Base-by-base conservation (phyloP, 2,113 vertebrate species). In the Beaufortia kweichowensis region DNA sequence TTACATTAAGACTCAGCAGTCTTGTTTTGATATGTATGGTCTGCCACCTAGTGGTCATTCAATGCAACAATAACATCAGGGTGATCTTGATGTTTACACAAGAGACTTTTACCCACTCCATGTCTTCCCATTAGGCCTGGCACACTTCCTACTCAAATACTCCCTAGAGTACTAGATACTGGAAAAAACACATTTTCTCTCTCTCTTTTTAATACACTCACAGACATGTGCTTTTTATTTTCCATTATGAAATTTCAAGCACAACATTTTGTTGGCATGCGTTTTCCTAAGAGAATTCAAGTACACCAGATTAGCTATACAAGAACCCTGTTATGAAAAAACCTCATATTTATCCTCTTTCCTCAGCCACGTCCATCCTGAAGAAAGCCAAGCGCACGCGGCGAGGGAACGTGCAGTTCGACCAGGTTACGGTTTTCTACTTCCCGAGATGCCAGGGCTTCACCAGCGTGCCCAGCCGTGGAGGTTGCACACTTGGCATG, bases 381-480 rank as follows among this genome's bases (percentile, higher is more conserved):
- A 99, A 96, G 91, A 95, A 94, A 79, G 86, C 92, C 78, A 95
- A 94, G 75, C 87, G 92, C 29, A 78, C 88, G 0, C 92, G 92
- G 60, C 89, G 91, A 4, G 90, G 93, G 81, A 94, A 91, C 0
- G 95, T 99, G 39, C 90, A 93, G 69, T 99, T 99, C 19, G 91
- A 95, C 84, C 93, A 93, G 85, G 94, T 98, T 85, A 96, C 93
- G 0, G 96, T 98, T 80, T 99, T 94, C 90, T 97, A 95, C 91
- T 99, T 99, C 87, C 93, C 93, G 0, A 93, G 96, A 81, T 98
- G 97, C 89, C 97, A 99, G 87, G 97, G 97, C 31, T 99, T 99
- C 91, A 97, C 95, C 55, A 96, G 96, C 0, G 96, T 99, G 86
- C 96, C 97, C 24, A 96, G 97, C 85, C 92, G 94, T 0, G 97